These are phyloP conservation scores for Drosophila neonasuta DNA, from an alignment of 2,888 invertebrate genomes.

Conservation along the genomic window DNA sequence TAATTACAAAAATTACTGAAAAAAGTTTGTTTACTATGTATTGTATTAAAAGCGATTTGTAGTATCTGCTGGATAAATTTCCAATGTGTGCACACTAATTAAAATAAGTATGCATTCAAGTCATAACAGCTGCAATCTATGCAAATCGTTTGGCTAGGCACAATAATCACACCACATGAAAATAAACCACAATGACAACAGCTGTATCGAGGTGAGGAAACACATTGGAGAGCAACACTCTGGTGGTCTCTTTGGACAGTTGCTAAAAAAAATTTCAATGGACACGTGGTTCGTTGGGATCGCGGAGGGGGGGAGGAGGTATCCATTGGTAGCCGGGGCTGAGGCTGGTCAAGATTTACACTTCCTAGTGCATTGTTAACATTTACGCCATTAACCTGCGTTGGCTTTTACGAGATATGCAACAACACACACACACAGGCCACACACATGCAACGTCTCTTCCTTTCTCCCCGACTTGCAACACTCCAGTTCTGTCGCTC, in stretches of 20 bases:
- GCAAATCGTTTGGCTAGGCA: background rate
- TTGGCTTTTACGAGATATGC: slow-evolving; percentile 68
- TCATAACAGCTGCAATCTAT: slow-evolving; percentile 1
- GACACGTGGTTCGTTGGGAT: slow-evolving; percentile 7
- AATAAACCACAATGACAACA: slow-evolving; percentile 36
- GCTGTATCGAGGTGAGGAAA: background rate
- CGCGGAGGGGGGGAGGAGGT: background rate
- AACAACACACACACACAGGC: slow-evolving; percentile 36
- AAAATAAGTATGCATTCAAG: background rate
- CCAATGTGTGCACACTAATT: background rate
- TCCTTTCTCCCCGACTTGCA: background rate
- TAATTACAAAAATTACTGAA: too few species aligned
- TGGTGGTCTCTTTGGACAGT: slow-evolving; percentile 43
- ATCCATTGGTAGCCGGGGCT: slow-evolving; percentile 25
- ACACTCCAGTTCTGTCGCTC: slow-evolving; percentile 4
- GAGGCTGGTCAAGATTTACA: slow-evolving; percentile 68
- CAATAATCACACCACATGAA: slow-evolving; percentile 5
- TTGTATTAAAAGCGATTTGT: too few species aligned
- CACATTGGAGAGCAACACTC: slow-evolving; percentile 20
- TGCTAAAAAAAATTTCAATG: slow-evolving; percentile 19
- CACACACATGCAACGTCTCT: slow-evolving; percentile 18
- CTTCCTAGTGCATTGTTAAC: slow-evolving; percentile 78
- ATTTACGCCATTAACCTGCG: slow-evolving; percentile 78
- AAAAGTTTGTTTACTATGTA: too few species aligned
- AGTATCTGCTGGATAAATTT: background rate